Conservation (phyloP, 2,888 invertebrate species). For the Drosophila borborema region DNA sequence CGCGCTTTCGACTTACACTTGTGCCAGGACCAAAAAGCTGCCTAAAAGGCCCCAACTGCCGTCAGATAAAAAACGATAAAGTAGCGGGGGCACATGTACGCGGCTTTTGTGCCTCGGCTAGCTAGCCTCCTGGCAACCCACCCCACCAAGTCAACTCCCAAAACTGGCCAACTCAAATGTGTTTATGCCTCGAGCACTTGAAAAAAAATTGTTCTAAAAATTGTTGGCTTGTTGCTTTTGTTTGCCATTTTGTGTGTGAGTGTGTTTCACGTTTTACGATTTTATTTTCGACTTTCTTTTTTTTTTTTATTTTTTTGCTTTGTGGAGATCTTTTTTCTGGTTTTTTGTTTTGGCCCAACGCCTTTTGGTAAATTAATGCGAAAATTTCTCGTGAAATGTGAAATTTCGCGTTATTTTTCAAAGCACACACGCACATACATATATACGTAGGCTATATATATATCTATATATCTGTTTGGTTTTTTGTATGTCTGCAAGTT, state of each 20-base stretch:
- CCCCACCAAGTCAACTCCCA: slow-evolving; percentile 15
- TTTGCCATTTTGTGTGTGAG: slow-evolving; percentile 68
- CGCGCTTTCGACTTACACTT: slow-evolving; percentile 64
- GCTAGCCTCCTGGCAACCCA: not conserved
- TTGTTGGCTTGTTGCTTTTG: slow-evolving; percentile 78
- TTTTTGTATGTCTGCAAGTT: slow-evolving; percentile 73
- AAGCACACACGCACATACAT: slow-evolving; percentile 41
- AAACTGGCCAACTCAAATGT: slow-evolving; percentile 53
- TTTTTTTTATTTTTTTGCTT: slow-evolving; percentile 21
- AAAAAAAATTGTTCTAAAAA: slow-evolving; percentile 71
- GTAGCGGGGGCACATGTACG: slow-evolving; percentile 50
- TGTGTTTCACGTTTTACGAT: slow-evolving; percentile 41
- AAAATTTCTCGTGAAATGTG: slow-evolving; percentile 81
- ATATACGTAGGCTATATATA: not conserved
- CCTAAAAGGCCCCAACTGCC: slow-evolving; percentile 60
- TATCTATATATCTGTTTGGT: slow-evolving; percentile 22
- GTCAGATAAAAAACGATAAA: slow-evolving; percentile 59
- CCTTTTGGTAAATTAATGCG: slow-evolving; percentile 82
- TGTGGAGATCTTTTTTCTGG: slow-evolving; percentile 48
- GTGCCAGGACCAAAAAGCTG: slow-evolving; percentile 49
- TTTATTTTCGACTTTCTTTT: slow-evolving; percentile 5
- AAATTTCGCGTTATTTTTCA: slow-evolving; percentile 81
- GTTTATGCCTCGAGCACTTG: slow-evolving; percentile 73
- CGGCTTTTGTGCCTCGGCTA: slow-evolving; percentile 26
- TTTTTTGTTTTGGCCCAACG: slow-evolving; percentile 80